Evolutionary conservation across 2,888 invertebrate species (phyloP).

Genomic region (Spilarctia lutea): DNA sequence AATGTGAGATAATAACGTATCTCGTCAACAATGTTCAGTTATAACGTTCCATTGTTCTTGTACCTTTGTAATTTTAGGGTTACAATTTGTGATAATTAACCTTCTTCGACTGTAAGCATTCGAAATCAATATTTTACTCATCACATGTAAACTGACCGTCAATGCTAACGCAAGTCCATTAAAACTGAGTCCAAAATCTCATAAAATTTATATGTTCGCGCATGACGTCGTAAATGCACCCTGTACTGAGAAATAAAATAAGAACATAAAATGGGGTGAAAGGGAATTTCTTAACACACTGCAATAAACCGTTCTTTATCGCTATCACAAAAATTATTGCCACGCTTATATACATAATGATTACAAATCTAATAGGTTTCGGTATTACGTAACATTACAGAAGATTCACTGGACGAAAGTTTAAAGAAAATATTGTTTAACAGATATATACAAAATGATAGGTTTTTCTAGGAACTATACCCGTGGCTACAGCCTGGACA

Average conservation of each 20-base stretch:
- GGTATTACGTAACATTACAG: neutral
- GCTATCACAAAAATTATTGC: conserved; percentile 48
- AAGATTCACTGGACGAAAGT: neutral
- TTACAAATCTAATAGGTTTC: conserved; percentile 31
- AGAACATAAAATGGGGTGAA: conserved; percentile 71
- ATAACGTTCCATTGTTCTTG: conserved; percentile 47
- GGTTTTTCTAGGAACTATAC: neutral
- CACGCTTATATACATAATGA: conserved; percentile 38
- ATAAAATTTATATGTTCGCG: conserved; percentile 80
- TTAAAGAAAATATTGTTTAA: neutral
- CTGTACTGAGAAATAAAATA: conserved; percentile 68
- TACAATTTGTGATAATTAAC: conserved; percentile 53
- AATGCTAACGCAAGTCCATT: conserved; percentile 65
- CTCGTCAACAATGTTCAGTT: conserved; percentile 36
- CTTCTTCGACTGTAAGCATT: conserved; percentile 40
- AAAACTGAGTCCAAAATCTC: conserved; percentile 72
- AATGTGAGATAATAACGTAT: conserved; percentile 36
- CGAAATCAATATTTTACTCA: conserved; percentile 58
- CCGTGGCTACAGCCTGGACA: neutral
- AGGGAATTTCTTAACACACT: conserved; percentile 64
- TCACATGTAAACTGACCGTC: conserved; percentile 63
- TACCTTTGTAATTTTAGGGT: conserved; percentile 42
- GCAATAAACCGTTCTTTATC: conserved; percentile 61
- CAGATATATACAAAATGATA: neutral
- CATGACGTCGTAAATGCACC: conserved; percentile 78